Evolutionary conservation across 2,113 vertebrate genomes (phyloP).

Genomic region (Cervus canadensis): DNA sequence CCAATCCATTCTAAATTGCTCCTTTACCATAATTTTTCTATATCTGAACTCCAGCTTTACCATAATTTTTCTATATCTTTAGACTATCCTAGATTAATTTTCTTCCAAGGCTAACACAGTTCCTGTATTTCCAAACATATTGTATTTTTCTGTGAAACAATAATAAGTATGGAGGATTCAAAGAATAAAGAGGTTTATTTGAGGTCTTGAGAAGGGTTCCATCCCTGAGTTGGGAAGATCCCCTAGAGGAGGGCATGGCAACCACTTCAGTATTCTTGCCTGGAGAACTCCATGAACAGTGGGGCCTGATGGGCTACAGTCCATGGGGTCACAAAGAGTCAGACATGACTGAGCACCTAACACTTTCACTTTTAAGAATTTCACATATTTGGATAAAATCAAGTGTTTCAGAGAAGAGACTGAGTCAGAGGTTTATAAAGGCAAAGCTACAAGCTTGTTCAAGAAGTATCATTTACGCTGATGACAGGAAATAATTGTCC

Average conservation of each 20-base stretch:
- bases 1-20: not conserved
- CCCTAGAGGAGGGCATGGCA: not conserved
- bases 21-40: not conserved
- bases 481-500: not conserved
- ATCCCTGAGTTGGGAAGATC: not conserved
- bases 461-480: not conserved
- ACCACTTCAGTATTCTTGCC: not conserved
- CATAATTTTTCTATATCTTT: not conserved
- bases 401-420: not conserved
- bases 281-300: not conserved
- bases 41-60: not conserved
- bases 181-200: not conserved
- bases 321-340: accelerated
- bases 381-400: not conserved
- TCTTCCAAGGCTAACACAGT: not conserved
- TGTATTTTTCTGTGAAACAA: not conserved
- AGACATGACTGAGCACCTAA: not conserved
- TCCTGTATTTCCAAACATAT: not conserved
- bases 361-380: not conserved
- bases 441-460: not conserved
- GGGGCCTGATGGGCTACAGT: not conserved
- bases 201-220: not conserved
- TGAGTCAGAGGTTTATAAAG: not conserved
- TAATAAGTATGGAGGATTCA: not conserved
- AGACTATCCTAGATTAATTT: not conserved